A percentile compares a stretch with the other conserved stretches of the same genome.
Conservation (phyloP, 2,113 vertebrate genomes). For the Chaetops frenatus region DNA sequence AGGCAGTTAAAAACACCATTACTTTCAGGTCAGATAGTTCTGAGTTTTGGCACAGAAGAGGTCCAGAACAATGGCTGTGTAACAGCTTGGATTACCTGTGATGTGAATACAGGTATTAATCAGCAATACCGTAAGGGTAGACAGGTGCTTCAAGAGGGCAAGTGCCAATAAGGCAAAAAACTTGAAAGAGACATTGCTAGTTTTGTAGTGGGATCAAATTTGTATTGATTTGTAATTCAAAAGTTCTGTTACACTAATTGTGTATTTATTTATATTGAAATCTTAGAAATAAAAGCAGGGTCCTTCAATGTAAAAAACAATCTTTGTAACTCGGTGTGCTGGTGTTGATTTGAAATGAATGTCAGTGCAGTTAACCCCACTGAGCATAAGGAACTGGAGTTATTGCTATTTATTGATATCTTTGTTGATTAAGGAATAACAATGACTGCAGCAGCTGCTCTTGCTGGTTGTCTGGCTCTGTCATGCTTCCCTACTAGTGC, state of each 20-base stretch:
- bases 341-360: background rate
- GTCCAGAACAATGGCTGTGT: background rate
- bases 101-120: background rate
- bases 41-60: background rate
- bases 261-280: background rate
- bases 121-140: background rate
- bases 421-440: background rate
- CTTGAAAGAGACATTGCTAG: background rate
- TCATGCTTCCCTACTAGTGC: background rate
- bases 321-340: background rate
- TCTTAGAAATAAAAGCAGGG: background rate
- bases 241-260: background rate
- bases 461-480: background rate
- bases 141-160: background rate
- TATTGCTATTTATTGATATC: background rate
- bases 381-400: background rate
- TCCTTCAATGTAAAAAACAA: background rate
- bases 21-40: background rate
- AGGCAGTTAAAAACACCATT: background rate
- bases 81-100: background rate
- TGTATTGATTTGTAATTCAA: background rate
- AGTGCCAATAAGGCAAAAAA: too few species aligned
- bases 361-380: background rate
- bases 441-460: background rate
- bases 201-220: background rate